Conservation (phyloP, 2,797 vertebrate species). For the Dromococcyx pavoninus region DNA sequence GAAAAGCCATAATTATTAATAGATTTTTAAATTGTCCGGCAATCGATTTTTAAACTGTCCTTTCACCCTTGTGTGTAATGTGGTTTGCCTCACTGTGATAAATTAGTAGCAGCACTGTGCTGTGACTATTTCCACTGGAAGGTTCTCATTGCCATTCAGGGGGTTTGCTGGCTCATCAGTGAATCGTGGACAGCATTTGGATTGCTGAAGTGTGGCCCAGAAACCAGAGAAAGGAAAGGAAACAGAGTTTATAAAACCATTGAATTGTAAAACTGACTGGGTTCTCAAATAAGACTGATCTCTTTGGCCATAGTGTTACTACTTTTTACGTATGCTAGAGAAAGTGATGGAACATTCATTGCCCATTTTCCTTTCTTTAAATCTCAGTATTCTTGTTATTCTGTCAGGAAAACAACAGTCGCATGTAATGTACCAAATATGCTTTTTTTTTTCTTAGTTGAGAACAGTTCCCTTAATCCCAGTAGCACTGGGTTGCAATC, state of each 20-base stretch:
- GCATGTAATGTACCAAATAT: background rate
- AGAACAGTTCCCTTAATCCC: background rate
- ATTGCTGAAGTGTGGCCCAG: conserved; percentile 23
- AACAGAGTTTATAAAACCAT: conserved; percentile 11
- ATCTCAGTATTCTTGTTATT: background rate
- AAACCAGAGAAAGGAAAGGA: conserved; percentile 18
- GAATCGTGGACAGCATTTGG: conserved; percentile 8
- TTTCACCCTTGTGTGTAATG: conserved; percentile 37
- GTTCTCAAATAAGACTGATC: background rate
- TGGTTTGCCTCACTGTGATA: background rate
- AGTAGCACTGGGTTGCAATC: background rate
- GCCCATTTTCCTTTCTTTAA: background rate
- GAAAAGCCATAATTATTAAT: conserved; percentile 38
- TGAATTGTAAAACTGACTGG: background rate
- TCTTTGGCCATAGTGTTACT: background rate
- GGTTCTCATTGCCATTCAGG: conserved; percentile 54
- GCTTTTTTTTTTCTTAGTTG: background rate
- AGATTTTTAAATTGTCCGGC: conserved; percentile 46
- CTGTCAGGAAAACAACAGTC: background rate
- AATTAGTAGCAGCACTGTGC: conserved; percentile 31
- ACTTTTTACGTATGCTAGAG: background rate
- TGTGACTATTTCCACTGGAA: conserved; percentile 33
- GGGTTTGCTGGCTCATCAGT: conserved; percentile 48
- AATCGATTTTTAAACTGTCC: conserved; percentile 51
- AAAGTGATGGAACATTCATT: background rate